Conservation (phyloP, 2,888 invertebrate genomes). For the Stegana nigrithorax region DNA sequence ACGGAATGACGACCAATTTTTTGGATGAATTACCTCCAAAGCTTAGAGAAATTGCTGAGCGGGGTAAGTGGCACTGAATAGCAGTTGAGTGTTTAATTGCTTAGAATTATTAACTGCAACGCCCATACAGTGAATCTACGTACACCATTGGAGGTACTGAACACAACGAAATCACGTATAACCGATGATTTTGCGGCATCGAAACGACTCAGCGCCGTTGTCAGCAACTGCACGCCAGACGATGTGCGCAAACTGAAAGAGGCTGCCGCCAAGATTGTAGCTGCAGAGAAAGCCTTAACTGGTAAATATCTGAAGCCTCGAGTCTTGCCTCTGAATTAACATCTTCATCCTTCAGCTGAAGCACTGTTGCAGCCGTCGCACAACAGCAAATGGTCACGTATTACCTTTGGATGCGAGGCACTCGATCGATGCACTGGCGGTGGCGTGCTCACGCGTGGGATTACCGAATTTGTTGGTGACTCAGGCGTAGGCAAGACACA, state of each 20-base stretch:
- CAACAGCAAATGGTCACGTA: conserved; percentile 56
- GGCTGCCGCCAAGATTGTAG: conserved; percentile 64
- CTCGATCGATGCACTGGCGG: conserved; percentile 74
- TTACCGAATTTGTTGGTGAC: conserved; percentile 80
- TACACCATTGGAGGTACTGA: conserved; percentile 54
- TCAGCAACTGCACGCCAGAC: conserved; percentile 50
- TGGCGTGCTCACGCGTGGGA: conserved; percentile 75
- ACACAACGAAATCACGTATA: conserved; percentile 48
- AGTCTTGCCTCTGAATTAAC: neutral
- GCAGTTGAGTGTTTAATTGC: no score
- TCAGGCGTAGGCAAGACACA: conserved; percentile 83
- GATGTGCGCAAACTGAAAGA: conserved; percentile 62
- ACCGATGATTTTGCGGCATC: conserved; percentile 35
- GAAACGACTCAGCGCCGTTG: conserved; percentile 36
- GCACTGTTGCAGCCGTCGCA: conserved; percentile 44
- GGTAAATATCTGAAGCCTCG: no score
- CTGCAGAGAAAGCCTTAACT: no score
- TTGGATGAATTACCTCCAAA: conserved; percentile 51
- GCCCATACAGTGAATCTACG: conserved; percentile 49
- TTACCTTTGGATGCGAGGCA: conserved; percentile 71
- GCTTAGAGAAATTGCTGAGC: conserved; percentile 51
- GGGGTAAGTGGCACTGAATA: conserved; percentile 46
- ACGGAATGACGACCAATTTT: conserved; percentile 52
- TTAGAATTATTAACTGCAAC: neutral
- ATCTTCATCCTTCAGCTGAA: neutral